These are phyloP conservation scores for Egretta garzetta DNA, from an alignment of 2,113 vertebrate species.

Conservation along the genomic window DNA sequence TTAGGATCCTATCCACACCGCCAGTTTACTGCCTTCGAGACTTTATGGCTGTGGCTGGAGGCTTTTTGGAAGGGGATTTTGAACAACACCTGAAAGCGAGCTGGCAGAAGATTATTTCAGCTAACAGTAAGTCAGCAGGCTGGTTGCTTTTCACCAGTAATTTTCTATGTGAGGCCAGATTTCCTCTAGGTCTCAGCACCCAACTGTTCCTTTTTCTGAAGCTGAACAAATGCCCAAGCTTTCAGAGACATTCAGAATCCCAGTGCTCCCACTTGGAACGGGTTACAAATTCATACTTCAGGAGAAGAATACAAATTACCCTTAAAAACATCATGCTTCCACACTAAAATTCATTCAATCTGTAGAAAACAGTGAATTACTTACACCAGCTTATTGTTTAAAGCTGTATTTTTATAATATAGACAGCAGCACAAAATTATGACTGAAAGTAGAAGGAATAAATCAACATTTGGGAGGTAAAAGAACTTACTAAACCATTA, in stretches of 20 bases:
- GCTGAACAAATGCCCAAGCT: neutral
- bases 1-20: neutral
- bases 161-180: constrained; percentile 1
- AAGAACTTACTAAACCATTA: neutral
- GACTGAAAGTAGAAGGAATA: neutral
- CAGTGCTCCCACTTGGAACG: neutral
- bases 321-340: neutral
- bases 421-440: neutral
- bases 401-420: neutral
- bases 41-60: neutral
- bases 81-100: constrained; percentile 1
- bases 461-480: neutral
- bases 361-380: neutral
- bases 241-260: neutral
- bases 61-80: constrained; percentile 37
- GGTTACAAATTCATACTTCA: neutral
- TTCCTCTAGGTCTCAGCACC: constrained; percentile 34
- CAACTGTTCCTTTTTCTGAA: neutral
- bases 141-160: neutral
- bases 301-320: neutral
- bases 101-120: constrained; percentile 18
- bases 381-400: neutral
- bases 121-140: neutral
- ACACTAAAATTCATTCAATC: neutral
- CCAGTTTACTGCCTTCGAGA: neutral